Percentiles rank a stretch among this genome's conserved stretches.
phyloP scores from a whole-genome alignment of 2,797 vertebrate genomes.

The Sphenopsis melanotis region DNA sequence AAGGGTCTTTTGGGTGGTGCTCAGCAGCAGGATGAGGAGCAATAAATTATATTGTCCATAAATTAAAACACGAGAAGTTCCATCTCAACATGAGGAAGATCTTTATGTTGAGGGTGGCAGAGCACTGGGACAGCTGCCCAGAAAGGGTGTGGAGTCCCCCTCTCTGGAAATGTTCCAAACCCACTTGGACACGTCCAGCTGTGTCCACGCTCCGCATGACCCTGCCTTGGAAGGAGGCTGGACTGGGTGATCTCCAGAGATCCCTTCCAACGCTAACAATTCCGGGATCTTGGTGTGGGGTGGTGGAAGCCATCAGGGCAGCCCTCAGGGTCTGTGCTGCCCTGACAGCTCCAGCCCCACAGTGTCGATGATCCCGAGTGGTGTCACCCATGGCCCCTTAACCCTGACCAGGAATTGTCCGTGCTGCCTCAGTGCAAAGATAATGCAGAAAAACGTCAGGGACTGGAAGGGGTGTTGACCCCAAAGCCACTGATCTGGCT shows the following conservation, averaged over 20 bases:
- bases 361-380: neutral
- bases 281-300: neutral
- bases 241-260: neutral
- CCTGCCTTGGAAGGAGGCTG: neutral
- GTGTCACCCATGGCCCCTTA: neutral
- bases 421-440: fast-evolving
- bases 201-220: neutral
- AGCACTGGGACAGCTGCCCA: neutral
- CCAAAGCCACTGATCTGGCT: neutral
- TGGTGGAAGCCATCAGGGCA: neutral
- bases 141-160: fast-evolving
- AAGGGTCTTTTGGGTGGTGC: neutral
- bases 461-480: neutral
- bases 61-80: neutral
- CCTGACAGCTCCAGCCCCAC: neutral
- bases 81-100: neutral
- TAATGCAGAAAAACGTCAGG: neutral
- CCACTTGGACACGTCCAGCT: neutral
- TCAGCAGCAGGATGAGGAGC: neutral
- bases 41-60: too few relatives aligned
- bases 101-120: neutral
- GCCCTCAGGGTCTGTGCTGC: too few relatives aligned
- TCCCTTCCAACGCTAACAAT: neutral
- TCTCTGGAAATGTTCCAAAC: neutral
- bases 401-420: fast-evolving